These are phyloP conservation scores for Chaitophorus viminalis DNA, from an alignment of 2,888 invertebrate species.

Conservation along the genomic window DNA sequence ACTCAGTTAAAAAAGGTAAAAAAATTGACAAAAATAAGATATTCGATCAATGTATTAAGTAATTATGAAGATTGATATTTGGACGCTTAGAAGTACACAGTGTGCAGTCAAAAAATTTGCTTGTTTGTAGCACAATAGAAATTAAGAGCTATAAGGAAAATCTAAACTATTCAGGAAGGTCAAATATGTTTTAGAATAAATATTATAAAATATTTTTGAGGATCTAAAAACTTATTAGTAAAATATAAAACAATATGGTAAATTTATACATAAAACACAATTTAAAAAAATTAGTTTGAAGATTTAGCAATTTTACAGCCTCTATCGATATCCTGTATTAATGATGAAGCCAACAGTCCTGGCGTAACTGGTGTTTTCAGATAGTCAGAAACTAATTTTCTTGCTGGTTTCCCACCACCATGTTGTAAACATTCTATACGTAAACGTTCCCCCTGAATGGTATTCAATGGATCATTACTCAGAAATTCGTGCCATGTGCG, in stretches of 20 bases:
- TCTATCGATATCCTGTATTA: conserved; percentile 69
- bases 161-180: no score
- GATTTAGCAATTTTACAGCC: background rate
- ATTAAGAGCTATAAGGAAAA: no score
- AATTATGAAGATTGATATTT: no score
- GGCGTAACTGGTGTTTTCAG: conserved; percentile 81
- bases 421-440: conserved; percentile 81
- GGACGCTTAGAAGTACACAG: no score
- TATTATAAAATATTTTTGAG: no score
- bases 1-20: no score
- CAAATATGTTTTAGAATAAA: no score
- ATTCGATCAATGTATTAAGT: no score
- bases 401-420: conserved; percentile 88
- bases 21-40: no score
- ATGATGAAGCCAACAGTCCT: conserved; percentile 79
- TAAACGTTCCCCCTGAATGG: conserved; percentile 82
- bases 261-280: background rate
- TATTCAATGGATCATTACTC: conserved; percentile 78
- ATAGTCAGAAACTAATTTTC: conserved; percentile 81
- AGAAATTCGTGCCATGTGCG: conserved; percentile 93
- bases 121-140: no score
- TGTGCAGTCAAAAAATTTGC: no score
- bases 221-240: background rate
- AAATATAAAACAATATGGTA: background rate
- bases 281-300: background rate